Evolutionary conservation across 1,140 invertebrate species (phyloP), one percentile per base, ranked within the genome.

Genomic region (Macrocentrus cingulum): DNA sequence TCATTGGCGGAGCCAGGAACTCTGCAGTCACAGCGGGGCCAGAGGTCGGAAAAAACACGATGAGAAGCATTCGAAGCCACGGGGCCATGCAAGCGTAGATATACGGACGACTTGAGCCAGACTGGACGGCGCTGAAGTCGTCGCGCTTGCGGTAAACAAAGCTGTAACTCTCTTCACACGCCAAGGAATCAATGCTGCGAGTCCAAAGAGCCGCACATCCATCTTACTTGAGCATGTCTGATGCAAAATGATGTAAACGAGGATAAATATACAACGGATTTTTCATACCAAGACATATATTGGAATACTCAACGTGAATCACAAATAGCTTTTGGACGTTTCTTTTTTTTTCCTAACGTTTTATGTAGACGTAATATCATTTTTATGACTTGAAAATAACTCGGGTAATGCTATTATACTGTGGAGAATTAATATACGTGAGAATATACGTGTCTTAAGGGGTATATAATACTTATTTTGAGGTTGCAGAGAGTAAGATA

Each of bases 131-230:
- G 76, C 75, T 75, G 68, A 67, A 56, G 64, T 69, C 71, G 69
- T 76, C 69, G 70, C 69, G 60, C 62, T 64, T 56, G 71, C 69
- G 71, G 76, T 79, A 80, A 80, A 79, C 77, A 80, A 79, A 80
- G 73, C 77, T 78, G 77, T 80, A 80, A 80, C 75, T 79, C 76
- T 79, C 76, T 80, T 74, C 56, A 67, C 65, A 64, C 66, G 65
- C 65, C 65, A 66, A 74, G 62, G 76, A 79, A 79, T 80, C 76
- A 76, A 80, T 80, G 76, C 64, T 51, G 41, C 15, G 11, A 56
- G 59, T 42, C 50, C 63, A 63, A 55, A 64, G 66, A 67, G 57
- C 64, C 63, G 59, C 15, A 61, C 67, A 78, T 76, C 65, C 66
- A 72, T 78, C 74, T 76, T 75, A 72, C 59, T 75, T 56, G 55